Evolutionary conservation across 1,140 invertebrate genomes (phyloP).

Genomic region (Drosophila subpulchrella): DNA sequence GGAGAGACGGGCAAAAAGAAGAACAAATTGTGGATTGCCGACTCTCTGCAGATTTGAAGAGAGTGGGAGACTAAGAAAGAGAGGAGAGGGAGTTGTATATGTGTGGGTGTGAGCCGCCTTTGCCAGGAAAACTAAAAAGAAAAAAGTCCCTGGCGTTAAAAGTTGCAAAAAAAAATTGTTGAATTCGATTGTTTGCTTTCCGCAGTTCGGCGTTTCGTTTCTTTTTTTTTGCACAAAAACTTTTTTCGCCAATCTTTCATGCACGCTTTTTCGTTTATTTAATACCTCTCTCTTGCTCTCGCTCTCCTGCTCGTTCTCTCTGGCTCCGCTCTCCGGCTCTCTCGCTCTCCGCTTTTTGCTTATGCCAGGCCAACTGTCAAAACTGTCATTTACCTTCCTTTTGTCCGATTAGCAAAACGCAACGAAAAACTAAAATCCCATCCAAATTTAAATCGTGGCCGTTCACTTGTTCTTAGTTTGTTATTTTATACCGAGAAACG

Average conservation of each 20-base stretch:
- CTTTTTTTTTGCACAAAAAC: slow-evolving; percentile 38
- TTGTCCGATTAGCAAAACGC: slow-evolving; percentile 64
- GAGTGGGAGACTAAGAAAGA: slow-evolving; percentile 4
- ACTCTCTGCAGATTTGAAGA: slow-evolving; percentile 26
- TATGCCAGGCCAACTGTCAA: slow-evolving; percentile 67
- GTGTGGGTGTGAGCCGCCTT: slow-evolving; percentile 39
- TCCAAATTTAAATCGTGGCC: slow-evolving; percentile 25
- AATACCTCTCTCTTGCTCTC: slow-evolving; percentile 45
- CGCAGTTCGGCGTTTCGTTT: slow-evolving; percentile 20
- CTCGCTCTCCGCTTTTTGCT: slow-evolving; percentile 37
- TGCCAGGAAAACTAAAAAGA: slow-evolving; percentile 31
- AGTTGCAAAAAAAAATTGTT: slow-evolving; percentile 38
- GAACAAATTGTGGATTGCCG: slow-evolving; percentile 45
- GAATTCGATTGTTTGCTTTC: slow-evolving; percentile 42
- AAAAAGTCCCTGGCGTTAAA: slow-evolving; percentile 34
- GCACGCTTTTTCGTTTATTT: slow-evolving; percentile 74
- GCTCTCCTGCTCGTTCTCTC: slow-evolving; percentile 29
- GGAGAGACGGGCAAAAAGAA: slow-evolving; percentile 21
- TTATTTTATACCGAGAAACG: neutral
- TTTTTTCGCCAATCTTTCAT: slow-evolving; percentile 73
- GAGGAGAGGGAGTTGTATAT: slow-evolving; percentile 9
- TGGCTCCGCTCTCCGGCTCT: slow-evolving; percentile 37
- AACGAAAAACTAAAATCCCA: slow-evolving; percentile 51
- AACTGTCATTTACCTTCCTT: slow-evolving; percentile 67
- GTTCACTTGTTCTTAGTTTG: slow-evolving; percentile 28